phyloP scores from a whole-genome alignment of 2,888 invertebrate genomes.

The Villa cingulata region DNA sequence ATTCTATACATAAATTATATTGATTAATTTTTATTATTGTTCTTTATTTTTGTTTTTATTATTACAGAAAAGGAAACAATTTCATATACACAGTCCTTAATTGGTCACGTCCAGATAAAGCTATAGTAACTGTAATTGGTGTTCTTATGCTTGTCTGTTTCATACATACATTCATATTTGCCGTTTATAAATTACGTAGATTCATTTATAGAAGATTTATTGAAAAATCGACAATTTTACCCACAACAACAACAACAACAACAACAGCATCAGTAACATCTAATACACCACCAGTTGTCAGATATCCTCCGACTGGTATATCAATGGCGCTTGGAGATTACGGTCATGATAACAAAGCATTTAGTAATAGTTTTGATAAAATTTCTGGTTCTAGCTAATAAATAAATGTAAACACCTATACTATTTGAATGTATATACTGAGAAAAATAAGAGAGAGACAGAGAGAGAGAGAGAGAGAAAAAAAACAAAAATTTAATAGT shows the following conservation, averaged over 20 bases:
- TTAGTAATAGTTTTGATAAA: constrained; percentile 14
- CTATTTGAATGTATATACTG: no score
- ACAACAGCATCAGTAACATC: background rate
- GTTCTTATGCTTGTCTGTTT: constrained; percentile 26
- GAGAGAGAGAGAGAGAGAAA: no score
- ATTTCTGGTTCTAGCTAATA: background rate
- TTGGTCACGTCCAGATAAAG: constrained; percentile 50
- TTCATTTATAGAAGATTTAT: constrained; percentile 23
- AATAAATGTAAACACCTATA: no score
- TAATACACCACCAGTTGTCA: constrained; percentile 3
- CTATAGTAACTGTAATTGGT: constrained; percentile 25
- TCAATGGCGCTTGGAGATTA: constrained; percentile 33
- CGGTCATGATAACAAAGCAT: constrained; percentile 29
- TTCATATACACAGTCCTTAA: constrained; percentile 63
- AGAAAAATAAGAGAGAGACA: no score
- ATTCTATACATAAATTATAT: no score
- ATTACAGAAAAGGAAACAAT: constrained; percentile 41
- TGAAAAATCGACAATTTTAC: constrained; percentile 21
- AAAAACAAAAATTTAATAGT: no score
- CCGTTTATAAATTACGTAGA: constrained; percentile 28
- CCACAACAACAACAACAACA: constrained; percentile 19
- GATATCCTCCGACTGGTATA: constrained; percentile 27
- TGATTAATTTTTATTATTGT: background rate
- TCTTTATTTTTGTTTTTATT: background rate
- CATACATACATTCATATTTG: constrained; percentile 28